Percentiles rank a stretch among this genome's conserved stretches.
phyloP scores from a whole-genome alignment of 2,113 vertebrate species.

The Osmerus eperlanus region DNA sequence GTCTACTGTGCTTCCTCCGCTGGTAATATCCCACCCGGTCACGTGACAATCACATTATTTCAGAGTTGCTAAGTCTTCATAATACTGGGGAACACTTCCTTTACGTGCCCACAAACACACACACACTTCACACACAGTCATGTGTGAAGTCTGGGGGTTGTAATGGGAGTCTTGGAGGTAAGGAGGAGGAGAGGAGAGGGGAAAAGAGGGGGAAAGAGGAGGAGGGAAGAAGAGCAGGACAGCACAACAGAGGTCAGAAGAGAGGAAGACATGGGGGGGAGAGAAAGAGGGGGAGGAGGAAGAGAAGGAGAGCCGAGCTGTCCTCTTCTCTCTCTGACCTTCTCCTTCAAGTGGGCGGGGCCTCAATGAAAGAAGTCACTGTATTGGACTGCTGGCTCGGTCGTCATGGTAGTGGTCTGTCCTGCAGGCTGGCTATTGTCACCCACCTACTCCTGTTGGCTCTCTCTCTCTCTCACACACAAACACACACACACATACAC shows the following conservation, averaged over 20 bases:
- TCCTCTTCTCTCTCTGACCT: too few relatives aligned
- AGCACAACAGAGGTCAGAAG: neutral
- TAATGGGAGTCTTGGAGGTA: neutral
- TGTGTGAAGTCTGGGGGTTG: neutral
- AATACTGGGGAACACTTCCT: too few relatives aligned
- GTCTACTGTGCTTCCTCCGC: neutral
- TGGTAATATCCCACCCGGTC: neutral
- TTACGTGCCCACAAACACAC: too few relatives aligned
- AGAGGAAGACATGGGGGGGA: constrained; percentile 23
- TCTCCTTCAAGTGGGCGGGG: too few relatives aligned
- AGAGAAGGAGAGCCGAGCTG: too few relatives aligned
- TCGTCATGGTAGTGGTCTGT: constrained; percentile 28
- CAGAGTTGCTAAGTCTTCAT: too few relatives aligned
- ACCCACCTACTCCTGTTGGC: constrained; percentile 22
- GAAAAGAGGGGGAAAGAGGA: neutral
- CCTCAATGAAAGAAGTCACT: constrained; percentile 27
- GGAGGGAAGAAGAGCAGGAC: neutral
- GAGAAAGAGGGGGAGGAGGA: neutral
- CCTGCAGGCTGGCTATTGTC: constrained; percentile 24
- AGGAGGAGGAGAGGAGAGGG: neutral
- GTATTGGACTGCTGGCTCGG: constrained; percentile 20
- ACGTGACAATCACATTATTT: neutral
- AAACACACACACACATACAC: neutral
- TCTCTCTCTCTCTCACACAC: neutral
- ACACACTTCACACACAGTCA: neutral